Base-by-base conservation (phyloP, 2,797 vertebrate species). In the Tadarida brasiliensis region DNA sequence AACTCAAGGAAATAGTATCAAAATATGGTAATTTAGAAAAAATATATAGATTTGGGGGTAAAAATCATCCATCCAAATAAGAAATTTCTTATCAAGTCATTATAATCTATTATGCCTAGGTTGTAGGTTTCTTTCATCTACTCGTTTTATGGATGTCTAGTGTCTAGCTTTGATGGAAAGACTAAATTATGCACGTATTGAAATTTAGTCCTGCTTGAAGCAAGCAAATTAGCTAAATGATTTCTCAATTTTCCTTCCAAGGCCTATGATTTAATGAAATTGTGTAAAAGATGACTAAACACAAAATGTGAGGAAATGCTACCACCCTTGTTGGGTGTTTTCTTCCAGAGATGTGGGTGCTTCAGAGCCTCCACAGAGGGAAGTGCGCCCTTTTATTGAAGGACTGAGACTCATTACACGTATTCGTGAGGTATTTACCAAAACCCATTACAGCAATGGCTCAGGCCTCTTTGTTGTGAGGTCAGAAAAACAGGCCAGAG, bases 141-240 rank as follows among this genome's bases (percentile, higher is more conserved):
- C 28, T 93, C 24, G 22, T 81, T 91, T 96, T 92, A 63, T 71
- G 78, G 88, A 81, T 85, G 57, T 20, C 11, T 65, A 24, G 16
- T 70, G 15, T 87, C 57, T 90, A 74, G 22, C 39, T 96, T 91
- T 96, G 73, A 96, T 80, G 54, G 68, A 78, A 92, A 96, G 94
- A 82, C 67, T 82, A 95, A 96, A 97, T 96, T 84, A 93, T 4
- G 1, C 16, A 89, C 80, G 15, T 84, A 81, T 74, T 15, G 70
- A 93, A 71, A 97, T 70, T 88, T 94, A 92, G 47, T 84, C 71
- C 49, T 61, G 71, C 76, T 81, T 87, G 19, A 77, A 95, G 77
- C 80, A 91, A 94, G 26, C 71, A 97, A 94, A 95, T 97, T 96
- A 96, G 94, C 83, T 94, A 87, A 96, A 92, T 77, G 76, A 93